Base-by-base conservation (phyloP, 1,140 invertebrate genomes). In the Sminthurides bifidus region DNA sequence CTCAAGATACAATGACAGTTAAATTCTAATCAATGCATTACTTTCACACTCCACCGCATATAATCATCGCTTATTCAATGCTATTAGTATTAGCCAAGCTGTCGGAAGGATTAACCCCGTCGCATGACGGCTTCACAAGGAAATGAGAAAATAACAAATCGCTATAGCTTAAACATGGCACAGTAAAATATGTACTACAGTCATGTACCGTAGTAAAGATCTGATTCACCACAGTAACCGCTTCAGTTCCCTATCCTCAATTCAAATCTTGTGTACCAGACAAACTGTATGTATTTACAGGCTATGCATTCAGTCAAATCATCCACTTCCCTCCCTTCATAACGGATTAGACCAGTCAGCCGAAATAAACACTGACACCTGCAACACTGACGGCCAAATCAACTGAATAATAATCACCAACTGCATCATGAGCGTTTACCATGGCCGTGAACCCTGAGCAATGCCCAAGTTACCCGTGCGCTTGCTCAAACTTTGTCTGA, bases 321-420 rank as follows among this genome's bases (percentile, higher is more conserved):
- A 27, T 44, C 44, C 48, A 43, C 30, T 55, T 30, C 33, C 38
- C 33, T 57, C n/a, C n/a, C 45, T 52, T 58, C 56, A 58, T 43
- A 52, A 52, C 49, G 51, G 56, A 58, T 53, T 58, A 58, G 56
- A 38, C 23, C 56, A 58, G 31, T 45, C 19, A 41, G 48, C 49
- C 56, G 56, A 58, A 58, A 52, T 58, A 58, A 58, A 58, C 48
- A 58, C 49, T 58, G 56, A 58, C 56, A 58, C 56, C 56, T 58
- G 52, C 23, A 52, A 58, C 56, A 52, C 19, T 21, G 30, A 30
- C 56, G n/a, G n/a, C n/a, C n/a, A n/a, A n/a, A n/a, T n/a, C n/a
- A n/a, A n/a, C n/a, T n/a, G n/a, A n/a, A n/a, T 30, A 44, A 38
- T 38, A 38, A 52, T 2, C 26, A 43, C 30, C 52, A 43, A 4